phyloP scores from a whole-genome alignment of 1,140 invertebrate species.

The Ostrea denselamellosa region DNA sequence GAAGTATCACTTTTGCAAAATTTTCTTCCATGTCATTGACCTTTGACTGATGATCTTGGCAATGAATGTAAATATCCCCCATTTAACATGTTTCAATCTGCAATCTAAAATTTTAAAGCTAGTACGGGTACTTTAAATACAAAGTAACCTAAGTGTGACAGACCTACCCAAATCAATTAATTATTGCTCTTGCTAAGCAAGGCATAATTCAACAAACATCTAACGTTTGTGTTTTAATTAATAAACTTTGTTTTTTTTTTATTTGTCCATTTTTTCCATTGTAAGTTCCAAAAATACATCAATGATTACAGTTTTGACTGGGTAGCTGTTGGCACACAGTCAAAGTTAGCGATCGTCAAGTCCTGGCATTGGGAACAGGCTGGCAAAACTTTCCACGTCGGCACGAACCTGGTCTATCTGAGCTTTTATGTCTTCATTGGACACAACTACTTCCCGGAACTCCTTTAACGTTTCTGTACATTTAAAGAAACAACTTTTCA shows the following conservation, averaged over 20 bases:
- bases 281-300: neutral
- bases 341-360: constrained; percentile 65
- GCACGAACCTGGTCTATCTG: constrained; percentile 84
- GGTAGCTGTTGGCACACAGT: neutral
- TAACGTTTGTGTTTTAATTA: neutral
- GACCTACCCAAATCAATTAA: too few species aligned
- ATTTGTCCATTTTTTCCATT: neutral
- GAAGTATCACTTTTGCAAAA: too few species aligned
- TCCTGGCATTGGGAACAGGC: constrained; percentile 90
- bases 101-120: too few species aligned
- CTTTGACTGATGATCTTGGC: too few species aligned
- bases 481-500: neutral
- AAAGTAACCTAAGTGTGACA: too few species aligned
- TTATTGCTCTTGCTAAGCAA: too few species aligned
- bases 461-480: constrained; percentile 86
- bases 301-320: neutral
- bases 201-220: too few species aligned
- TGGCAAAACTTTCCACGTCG: constrained; percentile 88
- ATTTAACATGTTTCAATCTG: too few species aligned
- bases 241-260: neutral
- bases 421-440: constrained; percentile 82
- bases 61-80: too few species aligned
- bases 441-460: constrained; percentile 85
- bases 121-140: too few species aligned
- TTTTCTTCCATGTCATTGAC: too few species aligned